Conservation (phyloP, 1,140 invertebrate species). For the Microplitis demolitor region DNA sequence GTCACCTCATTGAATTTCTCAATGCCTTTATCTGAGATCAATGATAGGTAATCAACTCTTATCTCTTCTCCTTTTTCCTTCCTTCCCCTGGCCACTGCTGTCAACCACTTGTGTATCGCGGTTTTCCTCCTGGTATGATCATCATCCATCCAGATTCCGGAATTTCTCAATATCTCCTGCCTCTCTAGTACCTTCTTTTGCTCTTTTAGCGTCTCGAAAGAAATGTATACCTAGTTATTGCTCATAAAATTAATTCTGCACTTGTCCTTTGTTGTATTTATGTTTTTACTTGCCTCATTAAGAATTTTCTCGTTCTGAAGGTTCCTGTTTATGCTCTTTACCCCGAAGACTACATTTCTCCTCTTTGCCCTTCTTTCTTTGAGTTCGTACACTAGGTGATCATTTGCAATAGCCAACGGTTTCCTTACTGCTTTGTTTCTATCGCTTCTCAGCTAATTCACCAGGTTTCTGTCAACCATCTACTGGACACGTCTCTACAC, state of each 20-base stretch:
- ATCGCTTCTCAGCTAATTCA: too few species aligned
- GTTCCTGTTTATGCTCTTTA: neutral
- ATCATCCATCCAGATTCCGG: constrained; percentile 25
- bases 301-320: neutral
- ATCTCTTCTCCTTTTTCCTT: neutral
- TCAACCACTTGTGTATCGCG: constrained; percentile 17
- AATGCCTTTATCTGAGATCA: neutral
- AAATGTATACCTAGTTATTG: neutral
- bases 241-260: neutral
- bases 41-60: neutral
- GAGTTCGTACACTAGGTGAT: neutral
- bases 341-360: neutral
- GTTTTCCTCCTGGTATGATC: constrained; percentile 28
- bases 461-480: too few species aligned
- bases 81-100: neutral
- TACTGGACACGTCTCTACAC: too few species aligned
- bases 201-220: neutral
- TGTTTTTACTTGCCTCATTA: neutral
- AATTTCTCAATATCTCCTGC: constrained; percentile 19
- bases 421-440: neutral
- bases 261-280: neutral
- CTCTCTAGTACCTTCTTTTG: neutral
- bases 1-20: neutral
- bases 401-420: neutral
- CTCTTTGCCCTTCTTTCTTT: neutral